Base-by-base conservation (phyloP, 1,140 invertebrate genomes). In the Heterodera carotae region DNA sequence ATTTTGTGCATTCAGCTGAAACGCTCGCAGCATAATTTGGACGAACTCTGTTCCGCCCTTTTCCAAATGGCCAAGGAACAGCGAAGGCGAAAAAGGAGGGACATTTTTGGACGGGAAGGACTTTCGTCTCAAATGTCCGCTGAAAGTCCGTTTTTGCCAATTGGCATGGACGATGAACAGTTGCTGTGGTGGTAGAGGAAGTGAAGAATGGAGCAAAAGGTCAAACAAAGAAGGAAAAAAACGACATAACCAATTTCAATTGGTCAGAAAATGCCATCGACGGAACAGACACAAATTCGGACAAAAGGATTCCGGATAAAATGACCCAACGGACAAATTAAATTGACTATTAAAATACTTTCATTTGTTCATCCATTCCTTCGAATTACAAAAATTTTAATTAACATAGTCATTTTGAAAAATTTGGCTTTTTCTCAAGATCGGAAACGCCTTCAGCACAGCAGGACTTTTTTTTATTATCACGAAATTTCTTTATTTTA, bases 171-270 rank as follows among this genome's bases (percentile, higher is more conserved):
- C 62, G 62, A 66, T 0, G 62, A 66, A 27, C 62, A 66, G 2
- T 66, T 27, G 62, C 62, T 66, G 25, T 66, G 62, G 62, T 66
- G 62, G 62, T 31, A 66, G 62, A 2, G 22, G 29, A 66, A 62
- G 60, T 15, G 22, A 7, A 22, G n/a, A 8, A 31, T 22, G 60
- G 60, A 62, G n/a, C 29, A 1, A 66, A 66, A 66, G 62, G 33
- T 0, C 33, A 34, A 29, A 5, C 6, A 18, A 66, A 12, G 12
- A 66, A 43, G 39, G 2, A 43, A 43, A 43, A 12, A 43, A 8
- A 8, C 2, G n/a, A n/a, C n/a, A n/a, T n/a, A n/a, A n/a, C n/a
- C n/a, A n/a, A n/a, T n/a, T n/a, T n/a, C n/a, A n/a, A n/a, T n/a
- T n/a, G n/a, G n/a, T n/a, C n/a, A n/a, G n/a, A n/a, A n/a, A n/a